phyloP scores from a whole-genome alignment of 92 coral and sea anemone genomes.

The Umimayanthus kanabou region DNA sequence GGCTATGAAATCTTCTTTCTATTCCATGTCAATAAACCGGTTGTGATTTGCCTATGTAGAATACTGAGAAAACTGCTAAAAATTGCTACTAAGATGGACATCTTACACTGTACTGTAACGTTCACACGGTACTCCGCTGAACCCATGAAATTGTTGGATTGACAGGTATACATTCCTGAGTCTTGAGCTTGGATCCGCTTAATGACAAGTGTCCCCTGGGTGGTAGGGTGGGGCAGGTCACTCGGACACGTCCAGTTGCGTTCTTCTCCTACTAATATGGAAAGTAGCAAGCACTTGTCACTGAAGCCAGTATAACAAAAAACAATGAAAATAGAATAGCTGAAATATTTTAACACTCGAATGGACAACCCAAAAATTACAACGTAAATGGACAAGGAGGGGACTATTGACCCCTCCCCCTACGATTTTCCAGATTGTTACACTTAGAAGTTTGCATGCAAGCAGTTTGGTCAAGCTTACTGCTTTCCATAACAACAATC shows the following conservation, averaged over 20 bases:
- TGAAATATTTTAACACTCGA: no score
- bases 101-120: conserved; percentile 25
- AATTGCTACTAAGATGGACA: neutral
- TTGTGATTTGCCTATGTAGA: neutral
- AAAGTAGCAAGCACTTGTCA: neutral
- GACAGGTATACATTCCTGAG: neutral
- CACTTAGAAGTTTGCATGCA: no score
- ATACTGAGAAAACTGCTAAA: neutral
- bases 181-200: conserved; percentile 7
- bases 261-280: no score
- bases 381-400: no score
- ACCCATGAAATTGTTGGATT: conserved; percentile 6
- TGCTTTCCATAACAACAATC: no score
- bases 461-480: no score
- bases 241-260: neutral
- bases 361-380: no score
- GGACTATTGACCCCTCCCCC: no score
- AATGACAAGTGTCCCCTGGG: neutral
- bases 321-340: no score
- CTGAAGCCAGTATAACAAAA: no score
- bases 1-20: no score
- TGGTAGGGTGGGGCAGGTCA: conserved; percentile 11
- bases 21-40: neutral
- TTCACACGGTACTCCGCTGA: neutral
- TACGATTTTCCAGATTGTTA: no score